Base-by-base conservation (phyloP, 2,888 invertebrate species). In the Nineta flava region DNA sequence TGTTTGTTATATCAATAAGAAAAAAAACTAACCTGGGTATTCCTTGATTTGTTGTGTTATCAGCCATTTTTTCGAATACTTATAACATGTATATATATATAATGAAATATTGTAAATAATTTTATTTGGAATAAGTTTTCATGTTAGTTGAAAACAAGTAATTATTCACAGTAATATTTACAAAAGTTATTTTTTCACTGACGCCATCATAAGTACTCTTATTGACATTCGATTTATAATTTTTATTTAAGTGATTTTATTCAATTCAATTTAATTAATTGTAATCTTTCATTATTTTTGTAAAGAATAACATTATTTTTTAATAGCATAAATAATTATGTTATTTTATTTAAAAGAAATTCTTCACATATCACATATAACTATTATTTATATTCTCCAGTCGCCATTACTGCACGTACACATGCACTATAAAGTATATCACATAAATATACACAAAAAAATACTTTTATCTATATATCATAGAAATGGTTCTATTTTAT, bases 21-120 rank as follows among this genome's bases (percentile, higher is more conserved):
- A 32, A 2, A n/a, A 17, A 31, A 44, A 52, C 32, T 47, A 49
- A 53, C 53, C 51, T 51, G 16, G 53, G 53, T 41, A 51, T 48
- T 19, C 53, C 53, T 35, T 51, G 51, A 48, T 50, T 49, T 47
- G 21, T 32, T 2, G 35, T 40, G 32, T 42, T 48, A 26, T 48
- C 48, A 15, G 48, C 42, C 48, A 48, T 48, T n/a, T 16, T 40
- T 26, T n/a, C 12, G 26, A 26, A 26, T 26, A 7, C 26, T 26
- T 26, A 26, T 7, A 7, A 5, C 7, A 26, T 6, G n/a, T 26
- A 26, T 26, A 26, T 26, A 26, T 26, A 7, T 5, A 26, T 26
- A 26, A 26, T 26, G 7, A 26, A 26, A 26, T 26, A 26, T 26
- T 26, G 26, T 7, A 26, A 26, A 2, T 5, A 26, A 26, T 6